phyloP scores from a whole-genome alignment of 2,113 vertebrate genomes.

The Gobius niger region DNA sequence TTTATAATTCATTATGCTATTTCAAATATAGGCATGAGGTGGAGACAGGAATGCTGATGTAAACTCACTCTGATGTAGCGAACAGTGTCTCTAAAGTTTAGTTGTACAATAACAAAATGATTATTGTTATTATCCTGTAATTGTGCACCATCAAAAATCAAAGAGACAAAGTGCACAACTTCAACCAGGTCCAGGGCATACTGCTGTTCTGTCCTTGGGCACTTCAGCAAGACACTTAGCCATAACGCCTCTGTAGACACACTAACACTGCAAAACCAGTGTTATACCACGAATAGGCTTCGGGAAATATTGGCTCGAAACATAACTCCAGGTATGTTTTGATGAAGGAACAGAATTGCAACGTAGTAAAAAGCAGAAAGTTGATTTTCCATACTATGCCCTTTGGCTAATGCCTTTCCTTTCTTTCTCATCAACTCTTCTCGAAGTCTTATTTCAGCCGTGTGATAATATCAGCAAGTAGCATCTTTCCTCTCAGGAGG shows the following conservation, averaged over 20 bases:
- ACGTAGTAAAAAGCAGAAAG: no score
- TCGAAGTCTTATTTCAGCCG: slow-evolving; percentile 33
- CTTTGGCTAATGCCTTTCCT: background rate
- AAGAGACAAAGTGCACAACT: background rate
- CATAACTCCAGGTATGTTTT: no score
- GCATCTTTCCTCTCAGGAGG: slow-evolving; percentile 37
- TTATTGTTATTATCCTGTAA: background rate
- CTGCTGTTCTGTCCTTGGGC: background rate
- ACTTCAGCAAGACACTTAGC: background rate
- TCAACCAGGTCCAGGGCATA: no score
- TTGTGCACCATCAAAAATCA: background rate
- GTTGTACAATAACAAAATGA: background rate
- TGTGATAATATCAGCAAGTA: slow-evolving; percentile 55
- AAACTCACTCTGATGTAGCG: background rate
- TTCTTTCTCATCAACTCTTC: slow-evolving; percentile 41
- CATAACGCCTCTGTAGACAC: background rate
- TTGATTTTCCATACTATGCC: no score
- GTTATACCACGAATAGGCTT: no score
- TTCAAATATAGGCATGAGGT: background rate
- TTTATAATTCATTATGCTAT: background rate
- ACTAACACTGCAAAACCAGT: no score
- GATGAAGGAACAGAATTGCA: no score
- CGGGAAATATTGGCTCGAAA: no score
- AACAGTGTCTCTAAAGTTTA: background rate
- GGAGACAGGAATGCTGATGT: background rate